Evolutionary conservation across 2,113 vertebrate species (phyloP).

Genomic region (Saguinus imperator): DNA sequence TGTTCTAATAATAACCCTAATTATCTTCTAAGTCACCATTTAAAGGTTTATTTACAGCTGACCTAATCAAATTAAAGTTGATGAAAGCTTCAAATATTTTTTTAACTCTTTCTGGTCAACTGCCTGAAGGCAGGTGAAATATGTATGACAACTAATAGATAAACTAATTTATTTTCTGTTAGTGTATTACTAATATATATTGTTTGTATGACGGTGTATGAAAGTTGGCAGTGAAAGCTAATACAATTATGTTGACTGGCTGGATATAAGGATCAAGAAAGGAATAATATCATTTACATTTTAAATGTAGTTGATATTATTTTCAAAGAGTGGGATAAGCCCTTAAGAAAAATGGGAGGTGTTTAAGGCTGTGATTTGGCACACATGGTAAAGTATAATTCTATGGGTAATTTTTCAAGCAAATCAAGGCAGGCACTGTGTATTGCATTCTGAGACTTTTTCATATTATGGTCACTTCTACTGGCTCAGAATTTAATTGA

Average conservation of each 20-base stretch:
- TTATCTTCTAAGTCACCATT: slow-evolving; percentile 9
- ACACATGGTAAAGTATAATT: not conserved
- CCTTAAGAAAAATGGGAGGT: not conserved
- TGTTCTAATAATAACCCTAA: not conserved
- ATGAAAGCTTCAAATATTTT: not conserved
- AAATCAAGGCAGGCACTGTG: not conserved
- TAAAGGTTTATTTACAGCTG: slow-evolving; percentile 37
- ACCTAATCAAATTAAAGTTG: slow-evolving; percentile 32
- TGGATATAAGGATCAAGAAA: not conserved
- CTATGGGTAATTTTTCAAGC: slow-evolving; percentile 12
- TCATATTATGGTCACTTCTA: not conserved
- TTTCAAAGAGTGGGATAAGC: not conserved
- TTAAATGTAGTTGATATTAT: not conserved
- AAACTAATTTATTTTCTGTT: not conserved
- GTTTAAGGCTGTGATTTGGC: not conserved
- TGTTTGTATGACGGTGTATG: not conserved
- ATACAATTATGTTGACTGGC: not conserved
- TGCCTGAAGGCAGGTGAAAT: not conserved
- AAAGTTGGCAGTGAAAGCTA: not conserved
- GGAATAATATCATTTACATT: not conserved
- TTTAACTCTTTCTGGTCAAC: not conserved
- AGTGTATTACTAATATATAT: not conserved
- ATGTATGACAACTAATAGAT: not conserved
- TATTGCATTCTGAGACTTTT: not conserved
- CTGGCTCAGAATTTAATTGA: not conserved